A percentile compares a stretch with the other conserved stretches of the same genome.
These are phyloP conservation scores for Halichondria panicea DNA, from an alignment of 37 sponge, comb jelly and placozoan species.

Conservation along the genomic window DNA sequence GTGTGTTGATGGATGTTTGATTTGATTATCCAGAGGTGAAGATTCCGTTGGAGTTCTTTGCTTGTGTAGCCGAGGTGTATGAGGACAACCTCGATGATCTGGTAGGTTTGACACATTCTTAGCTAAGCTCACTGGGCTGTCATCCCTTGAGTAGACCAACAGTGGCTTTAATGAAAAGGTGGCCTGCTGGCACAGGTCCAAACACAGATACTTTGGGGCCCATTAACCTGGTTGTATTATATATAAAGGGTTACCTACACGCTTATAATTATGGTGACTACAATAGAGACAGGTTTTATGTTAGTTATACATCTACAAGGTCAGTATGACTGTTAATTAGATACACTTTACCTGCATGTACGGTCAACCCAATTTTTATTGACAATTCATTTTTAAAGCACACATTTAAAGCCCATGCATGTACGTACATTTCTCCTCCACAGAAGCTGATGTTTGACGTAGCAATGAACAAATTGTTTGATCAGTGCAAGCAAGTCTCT, in stretches of 20 bases:
- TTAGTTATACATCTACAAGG: no score
- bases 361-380: not conserved
- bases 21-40: no score
- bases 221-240: no score
- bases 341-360: constrained; percentile 2
- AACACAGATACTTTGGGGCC: no score
- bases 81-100: not conserved
- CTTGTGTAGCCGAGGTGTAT: not conserved
- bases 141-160: no score
- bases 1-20: no score
- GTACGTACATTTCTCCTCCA: not conserved
- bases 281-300: no score
- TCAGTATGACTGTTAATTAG: no score
- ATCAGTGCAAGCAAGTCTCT: not conserved
- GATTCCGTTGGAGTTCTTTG: constrained; percentile 25
- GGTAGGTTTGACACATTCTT: not conserved
- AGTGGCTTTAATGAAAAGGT: no score
- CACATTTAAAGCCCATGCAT: not conserved
- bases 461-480: constrained; percentile 4
- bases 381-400: not conserved
- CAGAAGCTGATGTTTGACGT: constrained; percentile 31
- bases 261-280: no score
- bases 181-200: no score
- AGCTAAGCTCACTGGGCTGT: not conserved
- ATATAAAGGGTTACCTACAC: no score